Evolutionary conservation across 2,888 invertebrate genomes (phyloP), one percentile per base, ranked within the genome.

Genomic region (Platypus cylindrus): DNA sequence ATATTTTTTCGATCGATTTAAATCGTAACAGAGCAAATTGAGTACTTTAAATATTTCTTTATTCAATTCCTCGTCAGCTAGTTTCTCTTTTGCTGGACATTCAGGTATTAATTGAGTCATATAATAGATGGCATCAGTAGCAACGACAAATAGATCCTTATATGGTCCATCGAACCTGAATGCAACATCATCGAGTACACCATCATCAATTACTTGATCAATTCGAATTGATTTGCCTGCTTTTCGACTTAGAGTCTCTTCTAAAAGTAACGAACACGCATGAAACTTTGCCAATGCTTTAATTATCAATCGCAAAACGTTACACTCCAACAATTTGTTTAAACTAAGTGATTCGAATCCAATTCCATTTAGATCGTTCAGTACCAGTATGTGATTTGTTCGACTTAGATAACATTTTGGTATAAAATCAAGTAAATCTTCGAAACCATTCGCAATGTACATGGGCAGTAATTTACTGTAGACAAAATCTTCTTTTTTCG

Each of bases 401-500:
- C 56, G 53, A 2, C 49, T 45, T 3, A 56, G 26, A 44, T 57
- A 60, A 46, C 60, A 64, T 17, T 45, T 36, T 2, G 64, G 52
- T 0, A 63, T 55, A 30, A 48, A 48, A 31, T 45, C 44, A 17
- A 37, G 32, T 12, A 52, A 36, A 38, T 25, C 39, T 22, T 28
- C 34, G 12, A 48, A 54, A 47, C 22, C 50, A 43, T 31, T 43
- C 40, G 22, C 52, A 42, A 1, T 66, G 62, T 42, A 30, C 18
- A 37, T 17, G 3, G 66, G 45, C 3, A 68, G 46, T 30, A 17
- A 32, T 5, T 9, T 13, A 5, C 11, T 25, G 12, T 32, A 32
- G 16, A 32, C 25, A 14, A 32, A 32, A 5, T 32, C 32, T 15
- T 32, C 32, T 32, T 32, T 53, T 17, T 37, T 5, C 9, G 20